phyloP scores from a whole-genome alignment of 1,140 invertebrate species.

The Coelopa frigida region DNA sequence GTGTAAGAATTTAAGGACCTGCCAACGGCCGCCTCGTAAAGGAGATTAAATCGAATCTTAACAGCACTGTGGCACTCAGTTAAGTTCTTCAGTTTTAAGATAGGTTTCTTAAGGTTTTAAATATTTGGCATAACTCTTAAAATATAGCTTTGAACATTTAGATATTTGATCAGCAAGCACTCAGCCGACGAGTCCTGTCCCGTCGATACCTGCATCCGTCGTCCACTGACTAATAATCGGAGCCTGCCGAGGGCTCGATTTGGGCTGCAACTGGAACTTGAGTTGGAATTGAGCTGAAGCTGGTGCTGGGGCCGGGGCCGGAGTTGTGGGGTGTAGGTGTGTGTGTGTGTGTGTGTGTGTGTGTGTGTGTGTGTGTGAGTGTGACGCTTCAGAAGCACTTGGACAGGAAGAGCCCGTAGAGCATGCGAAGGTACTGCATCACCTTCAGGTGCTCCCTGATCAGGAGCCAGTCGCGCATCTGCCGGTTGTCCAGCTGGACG shows the following conservation, averaged over 20 bases:
- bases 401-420: slow-evolving; percentile 9
- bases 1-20: too few relatives aligned
- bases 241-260: slow-evolving; percentile 1
- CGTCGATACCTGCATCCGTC: slow-evolving; percentile 4
- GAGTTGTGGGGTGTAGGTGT: slow-evolving; percentile 5
- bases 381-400: background rate
- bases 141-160: too few relatives aligned
- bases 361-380: slow-evolving; percentile 11
- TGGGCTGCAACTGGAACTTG: slow-evolving; percentile 14
- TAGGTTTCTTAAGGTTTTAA: too few relatives aligned
- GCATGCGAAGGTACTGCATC: slow-evolving; percentile 28
- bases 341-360: slow-evolving; percentile 13
- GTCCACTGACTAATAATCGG: background rate
- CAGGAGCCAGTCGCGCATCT: slow-evolving; percentile 7
- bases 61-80: too few relatives aligned
- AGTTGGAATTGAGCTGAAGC: slow-evolving; percentile 6
- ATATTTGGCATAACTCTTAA: too few relatives aligned
- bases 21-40: too few relatives aligned
- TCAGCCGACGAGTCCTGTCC: slow-evolving; percentile 7
- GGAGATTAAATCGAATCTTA: too few relatives aligned
- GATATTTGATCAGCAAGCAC: background rate
- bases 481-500: background rate
- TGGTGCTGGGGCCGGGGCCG: slow-evolving; percentile 15
- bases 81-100: too few relatives aligned
- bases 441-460: slow-evolving; percentile 40